Evolutionary conservation across 92 coral and sea anemone species (phyloP).

Genomic region (Phenganax stokvisi): DNA sequence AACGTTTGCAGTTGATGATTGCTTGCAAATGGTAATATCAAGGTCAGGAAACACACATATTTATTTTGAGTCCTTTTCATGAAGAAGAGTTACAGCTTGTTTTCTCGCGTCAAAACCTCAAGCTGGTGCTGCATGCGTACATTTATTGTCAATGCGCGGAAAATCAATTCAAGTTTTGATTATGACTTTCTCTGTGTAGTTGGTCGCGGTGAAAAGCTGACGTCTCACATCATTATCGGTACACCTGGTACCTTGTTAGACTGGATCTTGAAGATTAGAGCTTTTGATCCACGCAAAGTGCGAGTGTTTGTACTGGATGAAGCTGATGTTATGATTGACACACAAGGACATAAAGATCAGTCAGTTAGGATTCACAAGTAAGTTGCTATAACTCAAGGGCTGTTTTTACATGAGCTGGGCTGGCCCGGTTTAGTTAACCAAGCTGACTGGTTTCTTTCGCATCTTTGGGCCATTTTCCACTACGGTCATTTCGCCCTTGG

Average conservation of each 20-base stretch:
- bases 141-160: too few species aligned
- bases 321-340: conserved; percentile 94
- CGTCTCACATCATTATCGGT: conserved; percentile 81
- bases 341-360: conserved; percentile 92
- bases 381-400: conserved; percentile 7
- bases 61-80: too few species aligned
- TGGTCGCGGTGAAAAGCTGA: conserved; percentile 59
- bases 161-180: neutral
- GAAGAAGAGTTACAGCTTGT: neutral
- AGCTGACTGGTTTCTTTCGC: too few species aligned
- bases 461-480: too few species aligned
- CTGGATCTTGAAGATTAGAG: conserved; percentile 63
- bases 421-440: too few species aligned
- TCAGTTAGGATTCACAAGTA: conserved; percentile 88
- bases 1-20: too few species aligned
- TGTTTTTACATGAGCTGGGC: too few species aligned
- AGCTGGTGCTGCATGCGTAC: too few species aligned
- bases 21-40: too few species aligned
- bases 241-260: conserved; percentile 94
- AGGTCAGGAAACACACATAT: too few species aligned
- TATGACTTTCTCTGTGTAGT: conserved; percentile 42
- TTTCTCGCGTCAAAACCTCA: neutral
- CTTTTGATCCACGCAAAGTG: conserved; percentile 65
- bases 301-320: conserved; percentile 88
- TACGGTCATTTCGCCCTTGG: too few species aligned